Conservation (phyloP, 2,113 vertebrate species). For the Equus quagga region DNA sequence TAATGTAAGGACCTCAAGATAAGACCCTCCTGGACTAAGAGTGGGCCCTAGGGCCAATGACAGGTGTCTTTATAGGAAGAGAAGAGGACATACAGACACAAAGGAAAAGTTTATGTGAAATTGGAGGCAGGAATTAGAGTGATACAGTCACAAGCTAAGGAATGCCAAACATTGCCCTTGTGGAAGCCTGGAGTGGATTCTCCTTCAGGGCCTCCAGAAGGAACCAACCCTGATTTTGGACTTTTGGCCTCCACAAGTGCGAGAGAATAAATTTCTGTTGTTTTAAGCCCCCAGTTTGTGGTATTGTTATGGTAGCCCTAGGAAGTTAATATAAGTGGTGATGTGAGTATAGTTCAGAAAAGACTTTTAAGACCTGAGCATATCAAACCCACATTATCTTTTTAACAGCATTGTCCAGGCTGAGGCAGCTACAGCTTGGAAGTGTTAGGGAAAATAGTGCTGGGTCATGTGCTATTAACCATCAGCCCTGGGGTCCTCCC, state of each 20-base stretch:
- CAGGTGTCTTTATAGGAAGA: not conserved
- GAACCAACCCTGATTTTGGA: not conserved
- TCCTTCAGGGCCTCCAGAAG: not conserved
- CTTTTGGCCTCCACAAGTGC: not conserved
- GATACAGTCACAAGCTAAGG: not conserved
- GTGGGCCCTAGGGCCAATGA: not conserved
- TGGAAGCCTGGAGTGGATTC: not conserved
- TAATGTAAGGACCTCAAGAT: not conserved
- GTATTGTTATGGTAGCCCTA: not conserved
- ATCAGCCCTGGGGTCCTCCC: not conserved
- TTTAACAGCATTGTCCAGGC: not conserved
- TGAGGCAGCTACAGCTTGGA: not conserved
- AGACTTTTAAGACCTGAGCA: not conserved
- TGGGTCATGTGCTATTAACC: not conserved
- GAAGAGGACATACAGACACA: not conserved
- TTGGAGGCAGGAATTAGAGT: not conserved
- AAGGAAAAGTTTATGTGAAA: not conserved
- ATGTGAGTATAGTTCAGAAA: not conserved
- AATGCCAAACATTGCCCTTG: not conserved
- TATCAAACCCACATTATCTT: not conserved
- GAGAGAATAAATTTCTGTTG: not conserved
- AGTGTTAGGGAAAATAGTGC: not conserved
- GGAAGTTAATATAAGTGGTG: not conserved
- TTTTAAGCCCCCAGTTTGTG: not conserved
- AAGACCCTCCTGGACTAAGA: not conserved